Evolutionary conservation across 2,888 invertebrate species (phyloP), one percentile per base, ranked within the genome.

Genomic region (Zhengitettix transpicula): DNA sequence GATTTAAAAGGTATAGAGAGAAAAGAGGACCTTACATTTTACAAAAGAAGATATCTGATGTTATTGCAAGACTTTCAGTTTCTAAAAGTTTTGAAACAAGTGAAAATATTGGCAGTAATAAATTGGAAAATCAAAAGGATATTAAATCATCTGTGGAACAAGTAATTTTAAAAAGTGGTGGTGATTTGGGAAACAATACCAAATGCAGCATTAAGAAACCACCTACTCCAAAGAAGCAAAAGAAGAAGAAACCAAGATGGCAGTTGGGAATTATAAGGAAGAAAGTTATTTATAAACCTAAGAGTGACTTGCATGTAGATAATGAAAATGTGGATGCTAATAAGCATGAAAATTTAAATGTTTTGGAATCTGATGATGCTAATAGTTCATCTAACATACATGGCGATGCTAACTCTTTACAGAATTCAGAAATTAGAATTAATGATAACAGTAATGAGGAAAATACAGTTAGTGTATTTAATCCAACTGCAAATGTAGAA

Each of bases 241-340:
- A 71, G 57, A 72, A 71, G 60, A 72, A 71, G 42, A 67, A 66
- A 17, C 64, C 59, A 7, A 68, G 60, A 17, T 71, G 70, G 71
- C 68, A 67, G 56, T 66, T 69, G 67, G 72, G 58, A 64, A 67
- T 60, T 63, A 66, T 63, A 65, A 64, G 47, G 52, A 63, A 63
- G 60, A 62, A 62, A 47, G 12, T 51, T 57, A 40, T 16, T 10
- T 3, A 11, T 12, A 55, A 44, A 28, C 14, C 44, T 1, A 55
- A 44, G 41, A 28, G 42, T 12, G 52, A 58, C 10, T 10, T 15
- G 14, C 40, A 40, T 28, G 7, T 28, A 28, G 28, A 28, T 5
- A 2, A 28, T 28, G 28, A 28, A 28, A 28, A 28, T 28, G 28
- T 28, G 28, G 3, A 28, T 28, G 28, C 28, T 28, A 28, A 28